Conservation (phyloP, 2,888 invertebrate species). For the Parascotia fuliginaria region DNA sequence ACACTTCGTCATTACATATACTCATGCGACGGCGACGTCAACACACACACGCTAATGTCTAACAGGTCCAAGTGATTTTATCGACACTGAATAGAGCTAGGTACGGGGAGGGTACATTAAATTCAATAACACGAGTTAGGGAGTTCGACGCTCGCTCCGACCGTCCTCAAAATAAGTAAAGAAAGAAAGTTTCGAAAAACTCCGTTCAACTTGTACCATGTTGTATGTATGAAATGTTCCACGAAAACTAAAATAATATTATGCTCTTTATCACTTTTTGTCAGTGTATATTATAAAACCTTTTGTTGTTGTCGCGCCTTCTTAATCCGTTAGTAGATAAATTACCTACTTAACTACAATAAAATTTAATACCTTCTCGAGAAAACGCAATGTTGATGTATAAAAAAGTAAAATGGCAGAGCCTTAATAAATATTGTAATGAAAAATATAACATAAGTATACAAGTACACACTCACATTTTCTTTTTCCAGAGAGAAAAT, state of each 20-base stretch:
- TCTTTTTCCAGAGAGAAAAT: too few relatives aligned
- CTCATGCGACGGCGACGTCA: constrained; percentile 29
- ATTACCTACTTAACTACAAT: too few relatives aligned
- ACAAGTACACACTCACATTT: too few relatives aligned
- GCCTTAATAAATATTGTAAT: too few relatives aligned
- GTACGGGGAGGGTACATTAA: constrained; percentile 80
- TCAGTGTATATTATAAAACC: too few relatives aligned
- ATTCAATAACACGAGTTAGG: constrained; percentile 85
- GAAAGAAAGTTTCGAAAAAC: constrained; percentile 81
- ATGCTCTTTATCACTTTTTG: constrained; percentile 31
- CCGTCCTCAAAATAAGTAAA: constrained; percentile 84
- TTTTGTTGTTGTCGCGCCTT: too few relatives aligned
- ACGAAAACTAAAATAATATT: constrained; percentile 63
- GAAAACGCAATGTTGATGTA: too few relatives aligned
- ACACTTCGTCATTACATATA: constrained; percentile 2
- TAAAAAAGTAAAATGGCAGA: too few relatives aligned
- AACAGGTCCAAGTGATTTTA: constrained; percentile 70
- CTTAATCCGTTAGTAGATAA: too few relatives aligned
- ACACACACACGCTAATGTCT: constrained; percentile 47
- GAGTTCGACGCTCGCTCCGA: constrained; percentile 82
- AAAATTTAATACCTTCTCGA: too few relatives aligned
- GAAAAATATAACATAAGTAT: too few relatives aligned
- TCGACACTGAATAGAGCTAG: constrained; percentile 73
- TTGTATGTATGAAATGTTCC: constrained; percentile 71
- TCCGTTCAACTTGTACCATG: constrained; percentile 72